A percentile compares a stretch with the other conserved stretches of the same genome.
phyloP scores from a whole-genome alignment of 2,113 vertebrate genomes.

The Willisornis vidua region DNA sequence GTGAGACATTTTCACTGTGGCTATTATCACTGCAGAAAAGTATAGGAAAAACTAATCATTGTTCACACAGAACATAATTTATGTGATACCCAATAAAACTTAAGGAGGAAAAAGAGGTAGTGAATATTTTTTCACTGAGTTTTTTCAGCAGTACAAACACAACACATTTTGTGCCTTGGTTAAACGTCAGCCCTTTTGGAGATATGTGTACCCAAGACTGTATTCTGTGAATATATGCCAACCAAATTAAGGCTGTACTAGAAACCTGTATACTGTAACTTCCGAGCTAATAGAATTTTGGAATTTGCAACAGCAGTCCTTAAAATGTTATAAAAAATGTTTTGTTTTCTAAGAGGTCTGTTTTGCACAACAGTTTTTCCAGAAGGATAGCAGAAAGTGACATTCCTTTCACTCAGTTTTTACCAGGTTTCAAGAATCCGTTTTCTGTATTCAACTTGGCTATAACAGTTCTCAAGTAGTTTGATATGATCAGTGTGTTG shows the following conservation, averaged over 20 bases:
- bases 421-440: neutral
- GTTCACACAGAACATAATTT: neutral
- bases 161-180: neutral
- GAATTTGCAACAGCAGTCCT: neutral
- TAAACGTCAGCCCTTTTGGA: neutral
- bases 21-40: neutral
- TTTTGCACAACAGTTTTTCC: neutral
- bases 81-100: fast-evolving
- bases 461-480: neutral
- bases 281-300: neutral
- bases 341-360: neutral
- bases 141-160: neutral
- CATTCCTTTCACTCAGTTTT: neutral
- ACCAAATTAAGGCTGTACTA: neutral
- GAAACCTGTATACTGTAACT: neutral
- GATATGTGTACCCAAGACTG: neutral
- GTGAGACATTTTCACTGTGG: neutral
- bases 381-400: neutral
- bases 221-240: neutral
- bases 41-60: neutral
- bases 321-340: neutral
- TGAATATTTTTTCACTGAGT: neutral
- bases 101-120: neutral
- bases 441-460: neutral
- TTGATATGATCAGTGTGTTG: neutral